phyloP scores from a whole-genome alignment of 1,140 invertebrate species.

The Bacillus rossius region DNA sequence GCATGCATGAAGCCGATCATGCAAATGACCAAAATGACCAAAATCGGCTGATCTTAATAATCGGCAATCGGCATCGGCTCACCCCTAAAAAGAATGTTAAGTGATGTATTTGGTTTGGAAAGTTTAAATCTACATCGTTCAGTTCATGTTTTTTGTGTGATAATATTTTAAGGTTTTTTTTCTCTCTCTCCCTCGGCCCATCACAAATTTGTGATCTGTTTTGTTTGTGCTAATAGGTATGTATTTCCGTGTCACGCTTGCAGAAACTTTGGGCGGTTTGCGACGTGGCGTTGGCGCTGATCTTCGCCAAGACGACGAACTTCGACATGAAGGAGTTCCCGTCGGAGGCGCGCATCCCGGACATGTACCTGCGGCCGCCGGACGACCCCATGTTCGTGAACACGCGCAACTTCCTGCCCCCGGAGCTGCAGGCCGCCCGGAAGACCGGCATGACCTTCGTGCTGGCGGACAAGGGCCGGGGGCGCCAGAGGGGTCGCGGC shows the following conservation, averaged over 20 bases:
- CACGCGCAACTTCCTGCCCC: conserved; percentile 43
- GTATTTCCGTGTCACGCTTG: conserved; percentile 29
- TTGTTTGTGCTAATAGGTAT: background rate
- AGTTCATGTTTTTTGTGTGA: too few relatives aligned
- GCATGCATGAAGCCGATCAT: too few relatives aligned
- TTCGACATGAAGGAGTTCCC: conserved; percentile 88
- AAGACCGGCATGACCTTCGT: conserved; percentile 42
- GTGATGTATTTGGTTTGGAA: too few relatives aligned
- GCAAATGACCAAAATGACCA: too few relatives aligned
- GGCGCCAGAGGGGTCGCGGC: conserved; percentile 30
- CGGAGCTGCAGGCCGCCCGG: conserved; percentile 56
- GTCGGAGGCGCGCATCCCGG: conserved; percentile 74
- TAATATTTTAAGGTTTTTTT: background rate
- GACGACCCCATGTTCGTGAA: conserved; percentile 62
- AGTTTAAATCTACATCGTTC: too few relatives aligned
- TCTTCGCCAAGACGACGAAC: conserved; percentile 78
- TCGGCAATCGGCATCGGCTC: too few relatives aligned
- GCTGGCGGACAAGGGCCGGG: conserved; percentile 38
- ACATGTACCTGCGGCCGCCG: conserved; percentile 75
- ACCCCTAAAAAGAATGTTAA: too few relatives aligned
- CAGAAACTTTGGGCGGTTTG: conserved; percentile 96
- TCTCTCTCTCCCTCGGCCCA: background rate
- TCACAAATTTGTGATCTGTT: background rate
- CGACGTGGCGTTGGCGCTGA: conserved; percentile 86
- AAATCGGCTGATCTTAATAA: too few relatives aligned